Conservation (phyloP, 2,797 vertebrate genomes). For the Acomys russatus region DNA sequence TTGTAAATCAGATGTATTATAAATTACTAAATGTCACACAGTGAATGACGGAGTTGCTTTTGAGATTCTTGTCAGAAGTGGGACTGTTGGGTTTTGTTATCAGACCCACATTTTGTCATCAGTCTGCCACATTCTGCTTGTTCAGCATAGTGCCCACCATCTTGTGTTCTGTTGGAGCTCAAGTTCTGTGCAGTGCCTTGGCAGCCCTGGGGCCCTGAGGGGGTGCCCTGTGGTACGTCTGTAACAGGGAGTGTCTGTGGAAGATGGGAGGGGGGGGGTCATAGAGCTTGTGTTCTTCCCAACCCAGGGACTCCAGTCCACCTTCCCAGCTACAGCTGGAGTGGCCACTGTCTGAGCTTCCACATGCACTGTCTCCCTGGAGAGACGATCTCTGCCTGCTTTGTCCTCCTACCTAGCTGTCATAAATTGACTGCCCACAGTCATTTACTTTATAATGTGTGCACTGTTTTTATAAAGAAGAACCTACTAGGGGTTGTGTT, state of each 20-base stretch:
- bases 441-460: slow-evolving; percentile 23
- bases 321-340: not conserved
- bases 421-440: not conserved
- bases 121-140: not conserved
- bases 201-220: not conserved
- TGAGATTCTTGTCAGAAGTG: slow-evolving; percentile 35
- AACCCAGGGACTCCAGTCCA: not conserved
- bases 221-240: not conserved
- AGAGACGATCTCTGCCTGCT: slow-evolving; percentile 11
- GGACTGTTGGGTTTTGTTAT: slow-evolving; percentile 28
- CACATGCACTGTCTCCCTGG: not conserved
- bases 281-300: not conserved
- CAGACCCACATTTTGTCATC: not conserved
- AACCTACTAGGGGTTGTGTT: not conserved
- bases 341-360: not conserved
- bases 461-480: not conserved
- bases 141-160: not conserved
- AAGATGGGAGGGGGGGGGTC: not conserved
- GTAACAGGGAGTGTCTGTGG: slow-evolving; percentile 27
- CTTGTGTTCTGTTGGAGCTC: not conserved
- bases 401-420: slow-evolving; percentile 51
- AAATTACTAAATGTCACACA: not conserved
- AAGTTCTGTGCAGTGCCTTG: not conserved
- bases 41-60: slow-evolving; percentile 1
- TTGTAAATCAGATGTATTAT: slow-evolving; percentile 29